Evolutionary conservation across 2,888 invertebrate species (phyloP), one percentile per base, ranked within the genome.

Genomic region (Dermolepida albohirtum): DNA sequence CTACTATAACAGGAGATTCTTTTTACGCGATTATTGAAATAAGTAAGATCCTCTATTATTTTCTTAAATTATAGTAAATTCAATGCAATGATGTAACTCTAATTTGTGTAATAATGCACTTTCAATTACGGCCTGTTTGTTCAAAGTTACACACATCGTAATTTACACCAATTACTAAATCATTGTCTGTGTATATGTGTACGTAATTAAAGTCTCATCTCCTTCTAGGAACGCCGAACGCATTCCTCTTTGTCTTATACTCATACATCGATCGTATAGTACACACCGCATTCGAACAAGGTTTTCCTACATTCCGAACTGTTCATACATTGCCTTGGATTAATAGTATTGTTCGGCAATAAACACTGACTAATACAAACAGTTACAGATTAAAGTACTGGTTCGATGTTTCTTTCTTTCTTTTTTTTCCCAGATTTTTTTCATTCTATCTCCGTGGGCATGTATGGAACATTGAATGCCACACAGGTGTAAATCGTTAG

Each of bases 101-200:
- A 47, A 62, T 47, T 62, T 62, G 34, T 62, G 49, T 59, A 59
- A 62, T 47, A 47, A 62, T 62, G 47, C 47, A 62, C 47, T 39
- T 62, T 49, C 59, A 62, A 62, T 62, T 62, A 62, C 47, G 47
- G 39, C 10, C 47, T 47, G 47, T 62, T 62, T 62, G 59, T 47
- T 62, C 17, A 16, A 7, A 62, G 34, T 5, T 47, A 34, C 47
- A 29, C 10, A 62, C 14, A 17, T 29, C 47, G 59, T 62, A 62
- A 62, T 62, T 62, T 62, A 62, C 47, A 49, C 59, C 59, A 62
- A 62, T 62, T 62, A 62, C 59, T 49, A 62, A 62, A 62, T 47
- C 59, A 62, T 62, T 62, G 59, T 34, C 59, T 34, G 34, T 47
- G 47, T 62, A 11, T 49, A 11, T 49, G 39, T 34, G 34, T 34